phyloP scores from a whole-genome alignment of 2,797 vertebrate genomes.

The Pteropus rufus region DNA sequence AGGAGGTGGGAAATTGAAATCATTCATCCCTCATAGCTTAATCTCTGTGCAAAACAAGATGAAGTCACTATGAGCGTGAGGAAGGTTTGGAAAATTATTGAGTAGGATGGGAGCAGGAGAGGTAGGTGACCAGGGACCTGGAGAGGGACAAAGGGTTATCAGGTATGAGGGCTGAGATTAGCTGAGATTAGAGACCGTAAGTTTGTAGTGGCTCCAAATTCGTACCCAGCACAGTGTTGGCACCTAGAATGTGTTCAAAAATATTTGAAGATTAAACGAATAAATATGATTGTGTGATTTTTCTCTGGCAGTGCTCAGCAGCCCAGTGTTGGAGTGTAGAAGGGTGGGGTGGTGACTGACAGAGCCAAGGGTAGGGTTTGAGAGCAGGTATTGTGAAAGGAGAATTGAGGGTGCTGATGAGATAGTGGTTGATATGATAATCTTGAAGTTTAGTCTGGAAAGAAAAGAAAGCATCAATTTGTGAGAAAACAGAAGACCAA shows the following conservation, averaged over 20 bases:
- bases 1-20: neutral
- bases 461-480: slow-evolving; percentile 1
- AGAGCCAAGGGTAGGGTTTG: neutral
- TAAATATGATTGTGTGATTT: neutral
- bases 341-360: neutral
- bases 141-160: neutral
- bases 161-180: neutral
- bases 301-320: neutral
- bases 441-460: neutral
- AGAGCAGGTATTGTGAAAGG: neutral
- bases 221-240: neutral
- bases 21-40: neutral
- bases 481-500: neutral
- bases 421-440: neutral
- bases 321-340: neutral
- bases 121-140: neutral
- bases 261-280: neutral
- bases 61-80: neutral
- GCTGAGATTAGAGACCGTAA: neutral
- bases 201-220: neutral
- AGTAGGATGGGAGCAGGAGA: neutral
- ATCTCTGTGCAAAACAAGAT: neutral
- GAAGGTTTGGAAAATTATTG: neutral
- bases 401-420: neutral
- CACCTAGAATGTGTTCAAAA: neutral